Percentiles rank a stretch among this genome's conserved stretches.
These are phyloP conservation scores for Dinothrombium tinctorium DNA, from an alignment of 1,140 invertebrate species.

Conservation along the genomic window DNA sequence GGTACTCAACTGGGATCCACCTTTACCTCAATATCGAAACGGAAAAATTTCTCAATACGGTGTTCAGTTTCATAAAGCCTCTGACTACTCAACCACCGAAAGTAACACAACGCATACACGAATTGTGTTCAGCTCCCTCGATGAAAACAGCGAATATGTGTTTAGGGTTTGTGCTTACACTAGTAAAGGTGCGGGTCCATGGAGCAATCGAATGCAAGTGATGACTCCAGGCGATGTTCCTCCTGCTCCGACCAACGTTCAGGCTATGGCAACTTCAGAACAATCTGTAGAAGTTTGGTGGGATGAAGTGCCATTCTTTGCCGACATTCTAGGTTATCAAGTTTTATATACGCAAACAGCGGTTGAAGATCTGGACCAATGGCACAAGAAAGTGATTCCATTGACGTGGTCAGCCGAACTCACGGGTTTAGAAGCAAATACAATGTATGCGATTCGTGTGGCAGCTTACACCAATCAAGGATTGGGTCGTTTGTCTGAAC, in stretches of 20 bases:
- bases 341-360: slow-evolving; percentile 26
- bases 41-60: slow-evolving; percentile 81
- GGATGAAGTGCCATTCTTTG: slow-evolving; percentile 51
- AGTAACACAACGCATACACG: slow-evolving; percentile 50
- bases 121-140: slow-evolving; percentile 69
- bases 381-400: slow-evolving; percentile 58
- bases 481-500: slow-evolving; percentile 30
- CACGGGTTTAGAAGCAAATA: slow-evolving; percentile 64
- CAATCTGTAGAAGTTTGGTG: slow-evolving; percentile 80
- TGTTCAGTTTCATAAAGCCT: slow-evolving; percentile 70
- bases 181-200: slow-evolving; percentile 61
- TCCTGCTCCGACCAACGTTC: slow-evolving; percentile 60
- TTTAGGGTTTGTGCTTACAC: slow-evolving; percentile 63
- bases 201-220: slow-evolving; percentile 54
- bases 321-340: slow-evolving; percentile 54
- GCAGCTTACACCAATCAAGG: slow-evolving; percentile 46
- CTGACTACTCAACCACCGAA: slow-evolving; percentile 50
- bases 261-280: slow-evolving; percentile 72
- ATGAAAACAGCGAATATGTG: slow-evolving; percentile 81
- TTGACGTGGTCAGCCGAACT: slow-evolving; percentile 71
- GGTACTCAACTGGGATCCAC: slow-evolving; percentile 73
- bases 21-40: slow-evolving; percentile 59
- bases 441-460: slow-evolving; percentile 75
- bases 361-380: slow-evolving; percentile 70
- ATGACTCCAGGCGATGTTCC: slow-evolving; percentile 66